Evolutionary conservation across 2,113 vertebrate species (phyloP).

Genomic region (Scartelaos histophorus): DNA sequence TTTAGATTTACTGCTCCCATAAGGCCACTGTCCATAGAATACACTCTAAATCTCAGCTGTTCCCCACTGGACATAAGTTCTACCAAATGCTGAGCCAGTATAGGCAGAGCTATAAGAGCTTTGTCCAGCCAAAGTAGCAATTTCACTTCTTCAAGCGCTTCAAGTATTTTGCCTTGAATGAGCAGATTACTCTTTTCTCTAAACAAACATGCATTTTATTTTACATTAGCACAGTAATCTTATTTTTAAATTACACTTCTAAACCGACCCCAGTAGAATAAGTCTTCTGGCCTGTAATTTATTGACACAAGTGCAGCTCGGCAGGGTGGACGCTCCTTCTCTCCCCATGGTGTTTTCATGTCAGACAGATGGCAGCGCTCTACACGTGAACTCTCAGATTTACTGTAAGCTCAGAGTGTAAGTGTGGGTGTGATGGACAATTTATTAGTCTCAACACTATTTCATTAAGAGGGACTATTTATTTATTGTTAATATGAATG

Average conservation of each 20-base stretch:
- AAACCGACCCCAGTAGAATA: slow-evolving; percentile 13
- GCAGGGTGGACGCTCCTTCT: slow-evolving; percentile 6
- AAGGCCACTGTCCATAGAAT: not conserved
- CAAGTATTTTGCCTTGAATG: not conserved
- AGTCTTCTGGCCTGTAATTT: slow-evolving; percentile 20
- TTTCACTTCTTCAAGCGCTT: not conserved
- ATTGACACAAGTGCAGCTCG: slow-evolving; percentile 9
- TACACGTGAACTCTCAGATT: not conserved
- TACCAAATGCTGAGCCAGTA: not conserved
- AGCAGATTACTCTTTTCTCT: not conserved
- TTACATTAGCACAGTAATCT: not conserved
- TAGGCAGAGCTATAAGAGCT: not conserved
- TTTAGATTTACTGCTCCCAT: not conserved
- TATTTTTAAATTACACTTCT: not conserved
- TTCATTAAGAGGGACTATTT: not conserved
- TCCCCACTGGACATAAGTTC: not conserved
- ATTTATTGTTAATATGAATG: not conserved
- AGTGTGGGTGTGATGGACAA: not conserved
- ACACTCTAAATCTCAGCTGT: not conserved
- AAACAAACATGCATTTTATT: not conserved
- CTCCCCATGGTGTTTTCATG: slow-evolving; percentile 13
- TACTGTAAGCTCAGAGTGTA: not conserved
- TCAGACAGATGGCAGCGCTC: slow-evolving; percentile 6
- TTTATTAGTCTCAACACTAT: not conserved
- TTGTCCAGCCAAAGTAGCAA: not conserved